Conservation (phyloP, 1,140 invertebrate genomes). For the Lepidurus apus region DNA sequence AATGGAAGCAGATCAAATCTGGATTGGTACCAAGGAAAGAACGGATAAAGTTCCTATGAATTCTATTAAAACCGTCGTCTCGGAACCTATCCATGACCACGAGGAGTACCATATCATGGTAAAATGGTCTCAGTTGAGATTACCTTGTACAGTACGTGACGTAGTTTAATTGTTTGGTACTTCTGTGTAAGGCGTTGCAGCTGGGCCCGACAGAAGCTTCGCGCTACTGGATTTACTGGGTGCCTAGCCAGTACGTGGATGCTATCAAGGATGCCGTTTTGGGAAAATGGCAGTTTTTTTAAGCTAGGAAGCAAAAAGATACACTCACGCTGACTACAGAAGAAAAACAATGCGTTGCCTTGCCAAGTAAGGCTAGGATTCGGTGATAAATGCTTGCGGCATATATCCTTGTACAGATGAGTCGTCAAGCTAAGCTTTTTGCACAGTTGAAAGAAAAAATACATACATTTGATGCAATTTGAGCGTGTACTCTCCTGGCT, state of each 20-base stretch:
- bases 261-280: constrained; percentile 87
- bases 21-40: constrained; percentile 83
- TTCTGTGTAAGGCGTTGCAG: constrained; percentile 63
- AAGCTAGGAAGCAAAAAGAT: constrained; percentile 38
- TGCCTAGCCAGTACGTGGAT: constrained; percentile 80
- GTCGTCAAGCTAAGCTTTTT: neutral
- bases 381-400: constrained; percentile 1
- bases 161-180: constrained; percentile 35
- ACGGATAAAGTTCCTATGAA: constrained; percentile 89
- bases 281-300: constrained; percentile 81
- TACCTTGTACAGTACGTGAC: constrained; percentile 37
- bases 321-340: neutral
- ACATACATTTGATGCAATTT: constrained; percentile 15
- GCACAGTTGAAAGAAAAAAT: constrained; percentile 12
- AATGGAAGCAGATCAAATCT: constrained; percentile 83
- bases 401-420: constrained; percentile 12
- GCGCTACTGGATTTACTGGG: constrained; percentile 91
- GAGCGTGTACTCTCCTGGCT: neutral
- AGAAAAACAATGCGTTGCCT: neutral
- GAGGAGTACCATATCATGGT: constrained; percentile 93
- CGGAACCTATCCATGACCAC: constrained; percentile 80
- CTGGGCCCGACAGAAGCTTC: constrained; percentile 82
- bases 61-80: constrained; percentile 76
- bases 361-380: neutral
- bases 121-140: constrained; percentile 42